Percentiles rank a stretch among this genome's conserved stretches.
Evolutionary conservation across 2,888 invertebrate species (phyloP).

Genomic region (Apoda limacodes): DNA sequence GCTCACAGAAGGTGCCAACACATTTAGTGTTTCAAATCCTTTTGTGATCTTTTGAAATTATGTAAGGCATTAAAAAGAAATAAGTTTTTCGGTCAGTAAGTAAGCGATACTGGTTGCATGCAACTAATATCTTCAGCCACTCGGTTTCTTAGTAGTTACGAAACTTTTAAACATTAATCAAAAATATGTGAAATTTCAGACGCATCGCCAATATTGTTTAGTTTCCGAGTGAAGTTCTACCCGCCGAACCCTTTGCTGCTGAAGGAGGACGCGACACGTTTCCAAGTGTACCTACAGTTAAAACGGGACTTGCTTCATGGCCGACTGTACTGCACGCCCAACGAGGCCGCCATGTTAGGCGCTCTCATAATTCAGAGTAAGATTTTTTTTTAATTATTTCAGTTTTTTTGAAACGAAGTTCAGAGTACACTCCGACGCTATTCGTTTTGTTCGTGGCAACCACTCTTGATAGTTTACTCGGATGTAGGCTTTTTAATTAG

Average conservation of each 20-base stretch:
- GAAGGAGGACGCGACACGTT: constrained; percentile 94
- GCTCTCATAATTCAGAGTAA: constrained; percentile 94
- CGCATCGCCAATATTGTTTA: constrained; percentile 91
- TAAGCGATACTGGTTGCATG: too few species aligned
- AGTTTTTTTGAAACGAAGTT: not conserved
- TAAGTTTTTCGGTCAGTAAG: too few species aligned
- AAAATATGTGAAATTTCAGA: constrained; percentile 71
- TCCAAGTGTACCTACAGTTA: constrained; percentile 93
- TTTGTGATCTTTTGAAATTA: too few species aligned
- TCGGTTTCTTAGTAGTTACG: too few species aligned
- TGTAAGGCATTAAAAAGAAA: not conserved
- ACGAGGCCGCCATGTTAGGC: constrained; percentile 90
- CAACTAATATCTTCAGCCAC: too few species aligned
- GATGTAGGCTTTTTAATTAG: too few species aligned
- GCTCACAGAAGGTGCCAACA: too few species aligned
- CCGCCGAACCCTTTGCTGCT: constrained; percentile 94
- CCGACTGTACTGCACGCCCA: constrained; percentile 89
- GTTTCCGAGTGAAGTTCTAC: constrained; percentile 98
- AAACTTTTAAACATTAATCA: too few species aligned
- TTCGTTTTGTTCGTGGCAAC: too few species aligned
- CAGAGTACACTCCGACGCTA: too few species aligned
- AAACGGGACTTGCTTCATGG: constrained; percentile 96
- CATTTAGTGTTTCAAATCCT: too few species aligned
- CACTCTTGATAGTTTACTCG: too few species aligned
- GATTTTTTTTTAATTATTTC: constrained; percentile 19